These are phyloP conservation scores for Brenthis hecate DNA, from an alignment of 2,888 invertebrate species.

Conservation along the genomic window DNA sequence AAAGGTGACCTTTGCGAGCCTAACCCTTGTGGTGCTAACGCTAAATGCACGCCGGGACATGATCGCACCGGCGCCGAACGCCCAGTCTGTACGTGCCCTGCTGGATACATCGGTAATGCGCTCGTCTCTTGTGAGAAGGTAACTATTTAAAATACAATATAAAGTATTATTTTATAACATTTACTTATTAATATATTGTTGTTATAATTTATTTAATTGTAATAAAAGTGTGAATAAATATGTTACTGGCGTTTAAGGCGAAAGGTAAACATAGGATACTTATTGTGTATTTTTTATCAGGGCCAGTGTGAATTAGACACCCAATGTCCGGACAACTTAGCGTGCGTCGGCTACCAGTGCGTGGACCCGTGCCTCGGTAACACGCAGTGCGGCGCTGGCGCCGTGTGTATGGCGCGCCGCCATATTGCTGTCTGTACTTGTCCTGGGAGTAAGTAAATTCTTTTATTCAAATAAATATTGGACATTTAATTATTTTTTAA, in stretches of 20 bases:
- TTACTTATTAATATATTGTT: too few relatives aligned
- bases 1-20: conserved; percentile 91
- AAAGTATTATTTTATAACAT: too few relatives aligned
- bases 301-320: conserved; percentile 91
- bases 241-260: too few relatives aligned
- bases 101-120: conserved; percentile 90
- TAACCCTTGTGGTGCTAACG: conserved; percentile 92
- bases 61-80: conserved; percentile 91
- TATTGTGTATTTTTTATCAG: conserved; percentile 51
- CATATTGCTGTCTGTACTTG: conserved; percentile 93
- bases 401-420: conserved; percentile 87
- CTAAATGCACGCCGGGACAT: conserved; percentile 91
- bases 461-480: neutral
- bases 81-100: conserved; percentile 92
- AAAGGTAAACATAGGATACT: neutral
- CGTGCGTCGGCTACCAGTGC: conserved; percentile 89
- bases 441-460: conserved; percentile 78
- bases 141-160: conserved; percentile 42
- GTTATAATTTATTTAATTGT: too few relatives aligned
- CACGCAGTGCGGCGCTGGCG: conserved; percentile 88
- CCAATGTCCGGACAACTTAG: conserved; percentile 88
- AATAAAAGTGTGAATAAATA: too few relatives aligned
- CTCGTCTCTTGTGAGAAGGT: conserved; percentile 85
- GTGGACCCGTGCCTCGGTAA: conserved; percentile 88
- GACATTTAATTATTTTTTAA: neutral